A percentile compares a stretch with the other conserved stretches of the same genome.
Evolutionary conservation across 2,888 invertebrate genomes (phyloP).

Genomic region (Scelioninae gen. 2): DNA sequence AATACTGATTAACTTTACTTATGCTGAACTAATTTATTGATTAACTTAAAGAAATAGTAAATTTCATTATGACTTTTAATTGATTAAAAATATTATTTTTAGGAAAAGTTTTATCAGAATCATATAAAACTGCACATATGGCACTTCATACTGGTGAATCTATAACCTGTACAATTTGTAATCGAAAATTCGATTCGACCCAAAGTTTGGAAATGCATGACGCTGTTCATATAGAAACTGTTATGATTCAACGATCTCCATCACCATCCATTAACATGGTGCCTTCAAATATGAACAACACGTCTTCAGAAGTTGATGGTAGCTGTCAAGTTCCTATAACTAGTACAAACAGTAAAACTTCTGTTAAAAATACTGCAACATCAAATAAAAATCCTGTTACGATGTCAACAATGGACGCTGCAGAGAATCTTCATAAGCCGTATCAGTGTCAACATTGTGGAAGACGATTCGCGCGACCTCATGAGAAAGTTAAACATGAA

Average conservation of each 20-base stretch:
- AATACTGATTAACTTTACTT: too few relatives aligned
- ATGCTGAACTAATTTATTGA: too few relatives aligned
- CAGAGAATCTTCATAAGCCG: constrained; percentile 72
- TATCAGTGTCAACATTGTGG: constrained; percentile 85
- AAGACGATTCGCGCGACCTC: constrained; percentile 83
- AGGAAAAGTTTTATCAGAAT: constrained; percentile 74
- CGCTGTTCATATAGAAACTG: constrained; percentile 78
- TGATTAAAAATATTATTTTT: constrained; percentile 19
- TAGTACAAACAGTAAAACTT: constrained; percentile 16
- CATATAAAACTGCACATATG: constrained; percentile 80
- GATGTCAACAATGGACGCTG: constrained; percentile 21
- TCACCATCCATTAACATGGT: constrained; percentile 52
- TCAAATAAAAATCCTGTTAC: constrained; percentile 8
- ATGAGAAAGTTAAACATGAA: constrained; percentile 90
- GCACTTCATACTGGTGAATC: constrained; percentile 80
- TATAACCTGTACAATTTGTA: constrained; percentile 81
- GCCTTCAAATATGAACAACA: neutral
- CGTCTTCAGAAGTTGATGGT: neutral
- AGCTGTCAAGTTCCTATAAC: constrained; percentile 2
- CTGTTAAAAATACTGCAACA: neutral
- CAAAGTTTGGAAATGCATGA: constrained; percentile 85
- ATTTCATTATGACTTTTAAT: neutral
- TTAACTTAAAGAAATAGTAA: too few relatives aligned
- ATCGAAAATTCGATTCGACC: constrained; percentile 82
- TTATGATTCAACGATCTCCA: constrained; percentile 63